These are phyloP conservation scores for Darevskia nairensis DNA, from an alignment of 2,797 vertebrate species.

Conservation along the genomic window DNA sequence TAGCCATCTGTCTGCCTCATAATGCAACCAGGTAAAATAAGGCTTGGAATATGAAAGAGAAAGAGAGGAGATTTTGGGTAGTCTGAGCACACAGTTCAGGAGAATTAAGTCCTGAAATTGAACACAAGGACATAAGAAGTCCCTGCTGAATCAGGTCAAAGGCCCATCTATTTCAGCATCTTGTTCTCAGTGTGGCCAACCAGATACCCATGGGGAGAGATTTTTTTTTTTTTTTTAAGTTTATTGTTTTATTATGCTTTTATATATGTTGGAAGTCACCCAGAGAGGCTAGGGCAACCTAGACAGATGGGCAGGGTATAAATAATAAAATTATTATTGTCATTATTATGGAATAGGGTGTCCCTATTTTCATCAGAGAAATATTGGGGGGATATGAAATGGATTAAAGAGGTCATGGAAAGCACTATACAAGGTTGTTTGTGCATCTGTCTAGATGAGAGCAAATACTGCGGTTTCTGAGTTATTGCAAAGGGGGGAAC, in stretches of 20 bases:
- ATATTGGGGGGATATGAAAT: not conserved
- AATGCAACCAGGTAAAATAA: conserved; percentile 12
- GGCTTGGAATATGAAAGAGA: conserved; percentile 11
- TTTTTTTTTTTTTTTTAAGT: no score
- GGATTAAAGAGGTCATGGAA: not conserved
- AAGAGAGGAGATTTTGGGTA: conserved; percentile 4
- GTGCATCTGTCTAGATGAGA: not conserved
- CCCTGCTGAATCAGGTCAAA: no score
- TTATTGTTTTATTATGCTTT: no score
- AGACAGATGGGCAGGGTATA: no score
- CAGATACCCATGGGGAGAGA: no score
- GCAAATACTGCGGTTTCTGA: not conserved
- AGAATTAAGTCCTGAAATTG: not conserved
- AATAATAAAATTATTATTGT: no score
- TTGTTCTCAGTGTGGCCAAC: no score
- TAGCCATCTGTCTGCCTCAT: conserved; percentile 18
- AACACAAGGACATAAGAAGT: not conserved
- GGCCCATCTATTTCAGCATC: no score
- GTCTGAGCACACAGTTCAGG: not conserved
- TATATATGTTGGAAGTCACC: no score
- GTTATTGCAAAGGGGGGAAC: not conserved
- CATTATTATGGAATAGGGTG: no score
- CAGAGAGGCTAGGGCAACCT: no score
- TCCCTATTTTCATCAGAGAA: no score
- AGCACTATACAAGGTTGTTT: not conserved